phyloP scores from a whole-genome alignment of 1,140 invertebrate species.

The Aphelinus certus region DNA sequence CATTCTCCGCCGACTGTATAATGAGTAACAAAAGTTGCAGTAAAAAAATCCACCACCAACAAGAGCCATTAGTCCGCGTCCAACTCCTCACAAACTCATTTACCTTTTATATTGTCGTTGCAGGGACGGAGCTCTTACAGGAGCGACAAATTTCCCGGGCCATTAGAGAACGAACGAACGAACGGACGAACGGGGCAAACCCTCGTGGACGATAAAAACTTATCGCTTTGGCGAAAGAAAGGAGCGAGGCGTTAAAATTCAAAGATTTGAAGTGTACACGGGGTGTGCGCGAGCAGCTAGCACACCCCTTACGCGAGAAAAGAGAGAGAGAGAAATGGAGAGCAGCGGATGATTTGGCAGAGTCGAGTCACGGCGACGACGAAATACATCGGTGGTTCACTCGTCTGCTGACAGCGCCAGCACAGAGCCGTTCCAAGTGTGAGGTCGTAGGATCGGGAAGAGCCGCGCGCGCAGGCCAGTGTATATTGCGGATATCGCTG shows the following conservation, averaged over 20 bases:
- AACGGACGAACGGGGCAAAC: too few species aligned
- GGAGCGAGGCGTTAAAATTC: neutral
- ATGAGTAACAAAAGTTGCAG: too few species aligned
- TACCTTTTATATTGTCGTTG: neutral
- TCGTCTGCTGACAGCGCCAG: too few species aligned
- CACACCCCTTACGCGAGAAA: neutral
- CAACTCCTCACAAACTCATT: neutral
- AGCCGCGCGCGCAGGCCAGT: too few species aligned
- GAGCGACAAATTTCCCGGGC: slow-evolving; percentile 11
- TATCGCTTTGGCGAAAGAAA: slow-evolving; percentile 21
- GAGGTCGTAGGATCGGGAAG: too few species aligned
- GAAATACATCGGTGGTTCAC: too few species aligned
- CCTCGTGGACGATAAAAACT: slow-evolving; percentile 13
- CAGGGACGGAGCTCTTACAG: neutral
- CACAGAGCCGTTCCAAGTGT: too few species aligned
- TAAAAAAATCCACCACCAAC: too few species aligned
- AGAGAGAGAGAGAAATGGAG: neutral
- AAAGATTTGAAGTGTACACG: neutral
- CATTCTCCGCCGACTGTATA: too few species aligned
- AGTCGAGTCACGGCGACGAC: too few species aligned
- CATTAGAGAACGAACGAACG: neutral
- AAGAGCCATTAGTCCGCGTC: too few species aligned
- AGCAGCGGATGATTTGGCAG: neutral
- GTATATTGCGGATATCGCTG: too few species aligned
- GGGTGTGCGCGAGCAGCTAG: neutral